Conservation (phyloP, 2,797 vertebrate genomes). For the Alcedo atthis region DNA sequence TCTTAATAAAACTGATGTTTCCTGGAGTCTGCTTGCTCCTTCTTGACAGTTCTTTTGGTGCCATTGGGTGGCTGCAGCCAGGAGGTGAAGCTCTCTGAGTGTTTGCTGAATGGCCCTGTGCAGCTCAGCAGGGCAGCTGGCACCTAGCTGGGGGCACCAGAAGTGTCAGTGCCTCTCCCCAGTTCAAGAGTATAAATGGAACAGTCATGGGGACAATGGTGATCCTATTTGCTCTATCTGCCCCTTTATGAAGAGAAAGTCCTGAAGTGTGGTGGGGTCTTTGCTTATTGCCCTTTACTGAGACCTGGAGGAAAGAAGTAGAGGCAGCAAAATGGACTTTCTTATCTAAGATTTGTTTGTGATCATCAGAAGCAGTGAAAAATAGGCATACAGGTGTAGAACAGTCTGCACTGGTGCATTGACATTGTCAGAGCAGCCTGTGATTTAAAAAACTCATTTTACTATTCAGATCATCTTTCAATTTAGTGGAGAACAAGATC, state of each 20-base stretch:
- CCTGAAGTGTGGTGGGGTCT: background rate
- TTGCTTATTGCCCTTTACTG: background rate
- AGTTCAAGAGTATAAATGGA: no score
- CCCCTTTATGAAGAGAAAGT: background rate
- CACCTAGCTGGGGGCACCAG: no score
- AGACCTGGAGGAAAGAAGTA: background rate
- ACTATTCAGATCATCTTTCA: background rate
- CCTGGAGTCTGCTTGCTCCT: background rate
- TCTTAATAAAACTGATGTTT: background rate
- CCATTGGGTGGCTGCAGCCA: background rate
- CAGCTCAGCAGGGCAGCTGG: background rate
- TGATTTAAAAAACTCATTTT: background rate
- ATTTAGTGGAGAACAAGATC: background rate
- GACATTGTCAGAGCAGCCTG: background rate
- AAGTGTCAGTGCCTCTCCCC: background rate
- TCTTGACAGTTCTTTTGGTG: background rate
- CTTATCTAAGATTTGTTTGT: background rate
- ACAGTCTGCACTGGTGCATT: background rate
- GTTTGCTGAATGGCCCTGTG: background rate
- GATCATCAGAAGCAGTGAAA: background rate
- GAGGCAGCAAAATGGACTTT: background rate
- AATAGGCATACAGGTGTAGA: background rate
- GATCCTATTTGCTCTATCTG: background rate
- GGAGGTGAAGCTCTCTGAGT: background rate
- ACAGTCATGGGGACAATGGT: fast-evolving